A percentile compares a stretch with the other conserved stretches of the same genome.
Evolutionary conservation across 2,113 vertebrate genomes (phyloP).

Genomic region (Cettia cetti): DNA sequence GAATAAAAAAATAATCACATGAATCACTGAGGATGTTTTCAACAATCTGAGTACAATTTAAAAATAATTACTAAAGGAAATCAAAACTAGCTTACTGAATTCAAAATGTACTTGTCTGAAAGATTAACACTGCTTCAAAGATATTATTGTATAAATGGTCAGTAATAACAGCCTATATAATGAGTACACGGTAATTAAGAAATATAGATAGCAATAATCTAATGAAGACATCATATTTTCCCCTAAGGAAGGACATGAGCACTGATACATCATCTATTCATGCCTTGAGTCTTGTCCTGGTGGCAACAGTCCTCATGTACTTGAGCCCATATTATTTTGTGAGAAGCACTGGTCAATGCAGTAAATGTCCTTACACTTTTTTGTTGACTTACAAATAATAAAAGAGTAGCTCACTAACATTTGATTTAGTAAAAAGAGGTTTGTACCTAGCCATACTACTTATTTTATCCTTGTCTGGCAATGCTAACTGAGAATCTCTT

Average conservation of each 20-base stretch:
- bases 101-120: not conserved
- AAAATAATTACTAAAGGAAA: not conserved
- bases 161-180: not conserved
- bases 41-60: not conserved
- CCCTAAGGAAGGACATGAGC: not conserved
- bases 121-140: not conserved
- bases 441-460: not conserved
- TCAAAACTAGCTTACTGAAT: not conserved
- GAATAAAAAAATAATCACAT: not conserved
- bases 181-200: not conserved
- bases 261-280: not conserved
- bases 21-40: conserved; percentile 1
- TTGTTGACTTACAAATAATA: not conserved
- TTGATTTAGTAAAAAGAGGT: not conserved
- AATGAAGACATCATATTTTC: not conserved
- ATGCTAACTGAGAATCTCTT: not conserved
- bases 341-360: not conserved
- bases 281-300: not conserved
- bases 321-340: not conserved
- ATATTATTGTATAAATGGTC: not conserved
- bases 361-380: not conserved
- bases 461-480: not conserved
- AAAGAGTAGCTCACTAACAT: not conserved
- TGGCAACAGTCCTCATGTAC: not conserved
- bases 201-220: not conserved